These are phyloP conservation scores for Campylorhamphus procurvoides DNA, from an alignment of 2,113 vertebrate genomes.

Conservation along the genomic window DNA sequence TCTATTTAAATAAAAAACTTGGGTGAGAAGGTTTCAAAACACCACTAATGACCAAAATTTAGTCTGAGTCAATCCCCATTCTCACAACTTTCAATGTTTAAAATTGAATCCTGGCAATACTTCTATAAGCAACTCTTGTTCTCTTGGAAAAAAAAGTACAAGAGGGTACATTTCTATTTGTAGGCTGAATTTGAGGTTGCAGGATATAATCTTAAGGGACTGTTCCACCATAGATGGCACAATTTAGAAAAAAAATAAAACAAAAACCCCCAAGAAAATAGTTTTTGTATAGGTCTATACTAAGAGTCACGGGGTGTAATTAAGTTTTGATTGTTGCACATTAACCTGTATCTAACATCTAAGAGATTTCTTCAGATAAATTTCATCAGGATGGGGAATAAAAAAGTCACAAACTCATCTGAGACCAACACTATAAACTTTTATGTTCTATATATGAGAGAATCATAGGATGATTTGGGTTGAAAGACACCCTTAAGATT, in stretches of 20 bases:
- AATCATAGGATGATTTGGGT: not conserved
- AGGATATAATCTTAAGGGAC: not conserved
- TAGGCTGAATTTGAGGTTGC: not conserved
- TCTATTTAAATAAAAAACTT: not conserved
- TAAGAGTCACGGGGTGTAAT: not conserved
- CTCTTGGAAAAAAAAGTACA: not conserved
- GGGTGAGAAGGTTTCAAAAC: not conserved
- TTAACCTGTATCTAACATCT: not conserved
- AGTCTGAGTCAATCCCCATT: not conserved
- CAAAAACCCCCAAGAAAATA: not conserved
- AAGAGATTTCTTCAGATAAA: not conserved
- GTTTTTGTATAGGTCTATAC: not conserved
- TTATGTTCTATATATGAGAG: no score
- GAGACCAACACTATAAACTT: not conserved
- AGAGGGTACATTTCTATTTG: not conserved
- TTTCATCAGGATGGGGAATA: not conserved
- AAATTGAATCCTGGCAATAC: not conserved
- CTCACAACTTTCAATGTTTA: not conserved
- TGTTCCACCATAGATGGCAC: not conserved
- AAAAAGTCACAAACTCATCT: not conserved
- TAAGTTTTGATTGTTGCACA: not conserved
- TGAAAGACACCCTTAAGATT: not conserved
- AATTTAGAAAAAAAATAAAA: not conserved
- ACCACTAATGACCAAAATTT: not conserved
- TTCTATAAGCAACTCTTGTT: not conserved